Evolutionary conservation across 2,113 vertebrate genomes (phyloP), one percentile per base, ranked within the genome.

Genomic region (Sylvia atricapilla): DNA sequence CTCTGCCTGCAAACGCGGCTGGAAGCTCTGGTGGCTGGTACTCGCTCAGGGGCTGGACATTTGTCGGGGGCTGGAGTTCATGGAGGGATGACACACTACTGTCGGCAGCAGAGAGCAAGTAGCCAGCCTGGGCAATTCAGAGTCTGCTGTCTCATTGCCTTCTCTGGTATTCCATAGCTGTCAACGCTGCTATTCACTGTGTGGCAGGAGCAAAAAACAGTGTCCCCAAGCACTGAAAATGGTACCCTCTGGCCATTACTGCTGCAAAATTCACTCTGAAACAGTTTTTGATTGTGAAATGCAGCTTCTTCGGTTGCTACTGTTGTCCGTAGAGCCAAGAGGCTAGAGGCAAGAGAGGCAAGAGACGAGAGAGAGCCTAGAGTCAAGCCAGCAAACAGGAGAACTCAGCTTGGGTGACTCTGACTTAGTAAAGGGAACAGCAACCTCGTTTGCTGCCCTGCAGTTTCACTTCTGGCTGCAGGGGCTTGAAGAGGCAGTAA

Each of bases 61-160:
- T 24, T 10, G 39, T 35, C 18, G 16, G 33, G 25, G 33, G 23
- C 24, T 46, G n/a, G 21, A 21, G 31, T 10, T 37, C 11, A 4
- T 4, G 33, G 13, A 33, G n/a, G 16, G 16, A 39, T 31, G n/a
- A 37, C 15, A 31, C 43, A 19, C 8, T 15, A 3, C 31, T 31
- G 20, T 35, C 0, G 3, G 31, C 25, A 35, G 55, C 24, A 24
- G 31, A 35, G 37, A 13, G 31, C 24, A 52, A 72, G 31, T 5
- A 5, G 31, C 37, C 20, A 11, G 16, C 25, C 25, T 50, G 46
- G 37, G 13, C 10, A 5, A 4, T 14, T 35, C 37, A 30, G 7
- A 24, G 10, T 33, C 46, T 43, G 20, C n/a, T 43, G 19, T 30
- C 31, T 43, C 1, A 0, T 37, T 23, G 8, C 12, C 19, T 50